These are phyloP conservation scores for Rattus norvegicus DNA, from an alignment of 2,113 vertebrate species.

Conservation along the genomic window DNA sequence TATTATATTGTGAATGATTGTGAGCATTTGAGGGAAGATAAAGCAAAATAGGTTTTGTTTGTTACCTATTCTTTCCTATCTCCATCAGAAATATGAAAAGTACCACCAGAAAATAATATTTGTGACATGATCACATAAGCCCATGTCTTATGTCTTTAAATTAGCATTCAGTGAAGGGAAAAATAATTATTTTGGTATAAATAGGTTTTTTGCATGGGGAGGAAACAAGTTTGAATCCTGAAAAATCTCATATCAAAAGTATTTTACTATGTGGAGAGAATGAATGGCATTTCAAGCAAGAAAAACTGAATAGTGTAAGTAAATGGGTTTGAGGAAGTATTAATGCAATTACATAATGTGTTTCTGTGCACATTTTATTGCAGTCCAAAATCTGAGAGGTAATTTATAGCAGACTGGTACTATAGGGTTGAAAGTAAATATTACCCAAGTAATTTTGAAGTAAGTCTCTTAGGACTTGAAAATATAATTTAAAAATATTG, in stretches of 20 bases:
- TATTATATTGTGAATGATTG: conserved; percentile 1
- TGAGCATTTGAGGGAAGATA: neutral
- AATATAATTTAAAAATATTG: neutral
- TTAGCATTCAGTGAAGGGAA: conserved; percentile 10
- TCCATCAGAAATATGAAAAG: conserved; percentile 24
- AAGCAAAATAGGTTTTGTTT: neutral
- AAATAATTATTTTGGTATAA: neutral
- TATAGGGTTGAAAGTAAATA: conserved; percentile 43
- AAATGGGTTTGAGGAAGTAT: neutral
- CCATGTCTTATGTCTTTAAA: conserved; percentile 37
- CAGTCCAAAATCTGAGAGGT: neutral
- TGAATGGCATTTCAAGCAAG: conserved; percentile 27
- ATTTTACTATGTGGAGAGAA: neutral
- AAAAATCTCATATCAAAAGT: neutral
- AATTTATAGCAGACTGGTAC: conserved; percentile 24
- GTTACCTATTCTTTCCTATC: neutral
- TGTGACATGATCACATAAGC: neutral
- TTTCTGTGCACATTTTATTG: neutral
- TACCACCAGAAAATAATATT: conserved; percentile 15
- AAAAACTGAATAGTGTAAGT: neutral
- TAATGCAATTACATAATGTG: neutral
- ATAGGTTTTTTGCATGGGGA: neutral
- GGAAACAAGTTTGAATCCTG: conserved; percentile 45
- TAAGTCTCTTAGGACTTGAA: conserved; percentile 8
- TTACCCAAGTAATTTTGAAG: conserved; percentile 43